These are phyloP conservation scores for Cassiopea xamachana DNA, from an alignment of 30 jellyfish, hydroid and myxozoan genomes.

Conservation along the genomic window DNA sequence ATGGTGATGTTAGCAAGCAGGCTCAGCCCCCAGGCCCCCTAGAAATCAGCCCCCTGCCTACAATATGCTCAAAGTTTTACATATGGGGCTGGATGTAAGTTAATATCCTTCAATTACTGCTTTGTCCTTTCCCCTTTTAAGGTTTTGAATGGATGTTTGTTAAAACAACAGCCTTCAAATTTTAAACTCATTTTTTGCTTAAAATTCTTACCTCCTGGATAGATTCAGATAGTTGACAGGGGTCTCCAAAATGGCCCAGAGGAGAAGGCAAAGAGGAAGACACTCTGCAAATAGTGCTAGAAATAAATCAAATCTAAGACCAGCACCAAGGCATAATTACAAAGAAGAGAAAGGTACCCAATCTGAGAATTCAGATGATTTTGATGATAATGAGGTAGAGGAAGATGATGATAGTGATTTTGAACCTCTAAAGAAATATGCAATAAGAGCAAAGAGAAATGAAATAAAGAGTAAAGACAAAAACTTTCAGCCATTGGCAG, in stretches of 20 bases:
- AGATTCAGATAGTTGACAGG: neutral
- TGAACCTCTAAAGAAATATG: conserved; percentile 23
- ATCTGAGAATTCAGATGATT: conserved; percentile 1
- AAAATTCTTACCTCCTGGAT: neutral
- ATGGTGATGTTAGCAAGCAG: no score
- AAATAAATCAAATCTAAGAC: neutral
- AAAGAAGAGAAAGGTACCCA: neutral
- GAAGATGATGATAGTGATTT: conserved; percentile 45
- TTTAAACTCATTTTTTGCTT: no score
- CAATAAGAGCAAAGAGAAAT: neutral
- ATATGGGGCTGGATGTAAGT: no score
- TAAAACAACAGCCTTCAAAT: no score
- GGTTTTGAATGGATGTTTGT: no score
- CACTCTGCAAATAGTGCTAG: neutral
- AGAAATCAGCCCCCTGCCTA: no score
- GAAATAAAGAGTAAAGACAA: neutral
- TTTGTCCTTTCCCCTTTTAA: no score
- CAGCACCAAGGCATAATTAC: neutral
- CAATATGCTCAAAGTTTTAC: no score
- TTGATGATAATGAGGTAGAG: no score
- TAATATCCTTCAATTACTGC: no score
- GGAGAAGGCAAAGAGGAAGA: neutral
- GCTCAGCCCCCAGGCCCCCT: no score
- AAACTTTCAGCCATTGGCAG: no score
- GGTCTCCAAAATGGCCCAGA: neutral